A percentile compares a stretch with the other conserved stretches of the same genome.
phyloP scores from a whole-genome alignment of 1,140 invertebrate species.

The Rhagoletis pomonella region DNA sequence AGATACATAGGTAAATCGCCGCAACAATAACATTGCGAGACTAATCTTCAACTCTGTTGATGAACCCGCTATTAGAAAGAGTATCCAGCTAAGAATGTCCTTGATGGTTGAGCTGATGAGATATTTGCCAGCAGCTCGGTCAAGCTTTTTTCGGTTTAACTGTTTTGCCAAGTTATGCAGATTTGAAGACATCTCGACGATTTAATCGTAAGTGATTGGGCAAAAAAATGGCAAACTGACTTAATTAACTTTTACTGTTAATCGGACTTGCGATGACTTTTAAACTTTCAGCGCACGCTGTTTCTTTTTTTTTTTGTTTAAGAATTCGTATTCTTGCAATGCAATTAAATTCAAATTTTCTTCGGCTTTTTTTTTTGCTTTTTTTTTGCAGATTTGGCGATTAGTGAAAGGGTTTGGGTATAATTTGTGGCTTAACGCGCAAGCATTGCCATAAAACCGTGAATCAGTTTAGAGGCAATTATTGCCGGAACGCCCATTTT shows the following conservation, averaged over 20 bases:
- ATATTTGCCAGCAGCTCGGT: not conserved
- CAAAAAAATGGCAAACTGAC: not conserved
- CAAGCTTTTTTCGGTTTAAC: not conserved
- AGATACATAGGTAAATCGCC: not conserved
- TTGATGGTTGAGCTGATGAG: not conserved
- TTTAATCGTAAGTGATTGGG: too few species aligned
- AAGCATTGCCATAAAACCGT: not conserved
- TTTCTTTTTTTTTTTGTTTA: too few species aligned
- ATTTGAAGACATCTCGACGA: not conserved
- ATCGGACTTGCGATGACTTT: not conserved
- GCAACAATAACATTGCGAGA: constrained; percentile 1
- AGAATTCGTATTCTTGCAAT: too few species aligned
- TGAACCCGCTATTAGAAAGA: not conserved
- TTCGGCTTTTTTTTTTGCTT: not conserved
- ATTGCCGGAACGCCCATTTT: not conserved
- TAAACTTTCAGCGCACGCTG: not conserved
- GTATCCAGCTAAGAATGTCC: constrained; percentile 26
- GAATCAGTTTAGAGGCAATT: not conserved
- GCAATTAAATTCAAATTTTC: too few species aligned
- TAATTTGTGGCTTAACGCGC: not conserved
- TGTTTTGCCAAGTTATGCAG: not conserved
- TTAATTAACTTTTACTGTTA: not conserved
- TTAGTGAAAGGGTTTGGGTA: not conserved
- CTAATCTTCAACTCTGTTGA: constrained; percentile 6
- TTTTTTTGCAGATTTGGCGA: not conserved